phyloP scores from a whole-genome alignment of 2,113 vertebrate species.

The Oncorhynchus tshawytscha region DNA sequence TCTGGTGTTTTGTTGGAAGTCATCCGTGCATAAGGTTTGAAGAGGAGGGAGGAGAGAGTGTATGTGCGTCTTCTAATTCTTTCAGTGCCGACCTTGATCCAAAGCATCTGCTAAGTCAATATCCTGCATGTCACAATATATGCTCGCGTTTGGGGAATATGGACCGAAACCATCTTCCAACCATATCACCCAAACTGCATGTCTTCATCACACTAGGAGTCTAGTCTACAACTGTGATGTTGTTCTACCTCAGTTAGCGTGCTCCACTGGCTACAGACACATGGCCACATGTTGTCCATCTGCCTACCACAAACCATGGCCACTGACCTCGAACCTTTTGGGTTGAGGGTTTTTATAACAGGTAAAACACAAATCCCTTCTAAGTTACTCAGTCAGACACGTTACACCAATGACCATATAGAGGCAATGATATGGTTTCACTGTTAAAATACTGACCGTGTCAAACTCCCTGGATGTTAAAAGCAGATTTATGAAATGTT shows the following conservation, averaged over 20 bases:
- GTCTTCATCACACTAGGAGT: too few relatives aligned
- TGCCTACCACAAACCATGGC: conserved; percentile 60
- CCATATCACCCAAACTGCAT: too few relatives aligned
- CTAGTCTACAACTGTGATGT: too few relatives aligned
- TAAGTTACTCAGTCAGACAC: conserved; percentile 19
- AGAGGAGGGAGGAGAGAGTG: not conserved
- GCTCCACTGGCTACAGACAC: too few relatives aligned
- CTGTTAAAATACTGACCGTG: conserved; percentile 38
- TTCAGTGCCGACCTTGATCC: too few relatives aligned
- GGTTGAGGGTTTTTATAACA: conserved; percentile 63
- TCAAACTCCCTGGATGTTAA: conserved; percentile 22
- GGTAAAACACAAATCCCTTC: conserved; percentile 63
- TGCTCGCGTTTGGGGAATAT: too few relatives aligned
- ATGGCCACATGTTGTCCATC: not conserved
- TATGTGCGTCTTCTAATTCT: conserved; percentile 1
- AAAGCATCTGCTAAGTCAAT: too few relatives aligned
- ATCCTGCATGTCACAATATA: too few relatives aligned
- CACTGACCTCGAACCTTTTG: conserved; percentile 60
- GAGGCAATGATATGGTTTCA: conserved; percentile 41
- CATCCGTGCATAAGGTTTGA: not conserved
- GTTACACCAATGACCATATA: conserved; percentile 20
- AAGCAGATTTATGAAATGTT: not conserved
- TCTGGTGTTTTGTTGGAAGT: conserved; percentile 6
- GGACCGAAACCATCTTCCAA: too few relatives aligned
- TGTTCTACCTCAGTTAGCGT: too few relatives aligned